Base-by-base conservation (phyloP, 2,113 vertebrate genomes). In the Platichthys stellatus region DNA sequence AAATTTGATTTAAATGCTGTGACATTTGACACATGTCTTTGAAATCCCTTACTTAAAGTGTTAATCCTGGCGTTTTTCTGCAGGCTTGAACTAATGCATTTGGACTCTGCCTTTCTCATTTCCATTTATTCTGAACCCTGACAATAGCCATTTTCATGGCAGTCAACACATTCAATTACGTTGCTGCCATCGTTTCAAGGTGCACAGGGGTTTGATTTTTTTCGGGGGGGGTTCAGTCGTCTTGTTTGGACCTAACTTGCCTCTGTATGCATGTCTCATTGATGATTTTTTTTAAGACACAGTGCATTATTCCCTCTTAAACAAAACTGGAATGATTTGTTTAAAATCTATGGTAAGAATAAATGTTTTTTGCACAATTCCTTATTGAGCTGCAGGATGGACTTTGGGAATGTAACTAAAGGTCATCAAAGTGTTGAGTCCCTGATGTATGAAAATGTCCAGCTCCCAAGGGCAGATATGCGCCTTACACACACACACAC, bases 41-140 rank as follows among this genome's bases (percentile, higher is more conserved):
- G 15, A 80, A 83, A 83, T 70, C 57, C 65, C 4, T 66, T 45
- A 13, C 76, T 75, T 76, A 49, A 74, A 76, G 28, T 73, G 64
- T 67, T 67, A 69, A 74, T 78, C 47, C 54, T 3, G 3, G 10
- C 1, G 23, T 35, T 66, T 65, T 72, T 60, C 49, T 13, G 3
- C 38, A 56, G 35, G 17, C 11, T 43, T 26, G 31, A 57, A 24
- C 28, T 38, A 14, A 79, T 49, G 35, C 43, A 47, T 70, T 24
- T 40, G 14, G 38, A 61, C 40, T 57, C 64, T 24, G 49, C 43
- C 9, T 43, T 31, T 31, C 28, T 6, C 31, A 15, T 31, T 23
- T 56, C 9, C 72, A 11, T 63, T 72, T 28, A 28, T 74, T 53
- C 43, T 5, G 1, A 56, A 28, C 18, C 10, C 4, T 14, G 23